A percentile compares a stretch with the other conserved stretches of the same genome.
These are phyloP conservation scores for Cebidichthys violaceus DNA, from an alignment of 2,113 vertebrate genomes.

Conservation along the genomic window DNA sequence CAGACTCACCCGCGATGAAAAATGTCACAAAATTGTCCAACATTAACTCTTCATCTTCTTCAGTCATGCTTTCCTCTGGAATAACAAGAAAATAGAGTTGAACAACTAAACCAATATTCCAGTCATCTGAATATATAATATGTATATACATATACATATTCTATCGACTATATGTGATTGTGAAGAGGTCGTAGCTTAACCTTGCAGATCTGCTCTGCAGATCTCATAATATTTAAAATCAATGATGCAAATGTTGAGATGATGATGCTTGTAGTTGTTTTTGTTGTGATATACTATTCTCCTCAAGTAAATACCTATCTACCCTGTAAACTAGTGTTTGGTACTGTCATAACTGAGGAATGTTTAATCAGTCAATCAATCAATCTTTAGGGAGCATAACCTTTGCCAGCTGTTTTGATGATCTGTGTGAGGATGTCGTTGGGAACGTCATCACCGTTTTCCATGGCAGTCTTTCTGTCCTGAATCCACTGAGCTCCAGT, in stretches of 20 bases:
- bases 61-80: constrained; percentile 83
- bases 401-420: constrained; percentile 84
- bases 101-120: neutral
- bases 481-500: constrained; percentile 88
- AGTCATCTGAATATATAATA: neutral
- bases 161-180: neutral
- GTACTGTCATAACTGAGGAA: neutral
- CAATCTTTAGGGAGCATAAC: constrained; percentile 12
- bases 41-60: constrained; percentile 88
- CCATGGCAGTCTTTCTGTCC: constrained; percentile 83
- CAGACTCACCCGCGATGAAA: constrained; percentile 90
- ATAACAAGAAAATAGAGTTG: neutral
- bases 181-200: neutral
- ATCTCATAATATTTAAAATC: neutral
- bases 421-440: constrained; percentile 92
- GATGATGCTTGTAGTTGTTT: neutral
- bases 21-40: constrained; percentile 95
- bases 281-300: neutral
- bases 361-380: neutral
- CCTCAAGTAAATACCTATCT: neutral
- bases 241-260: neutral
- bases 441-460: constrained; percentile 82
- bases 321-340: neutral
- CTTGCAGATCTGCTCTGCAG: neutral
- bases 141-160: neutral